These are phyloP conservation scores for Condylura cristata DNA, from an alignment of 2,113 vertebrate species.

Conservation along the genomic window DNA sequence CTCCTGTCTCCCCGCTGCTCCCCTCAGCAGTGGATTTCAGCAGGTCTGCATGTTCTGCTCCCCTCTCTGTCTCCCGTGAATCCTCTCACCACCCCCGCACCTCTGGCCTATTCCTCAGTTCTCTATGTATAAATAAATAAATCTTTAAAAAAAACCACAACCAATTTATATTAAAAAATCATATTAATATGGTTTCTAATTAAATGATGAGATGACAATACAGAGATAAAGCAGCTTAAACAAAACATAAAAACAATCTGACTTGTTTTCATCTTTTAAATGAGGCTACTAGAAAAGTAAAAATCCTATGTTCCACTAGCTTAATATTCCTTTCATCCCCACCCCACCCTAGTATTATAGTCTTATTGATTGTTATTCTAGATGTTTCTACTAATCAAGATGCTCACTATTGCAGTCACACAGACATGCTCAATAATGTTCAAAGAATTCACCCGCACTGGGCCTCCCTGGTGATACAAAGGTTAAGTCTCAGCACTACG, in stretches of 20 bases:
- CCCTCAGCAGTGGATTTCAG: too few relatives aligned
- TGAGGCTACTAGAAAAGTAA: neutral
- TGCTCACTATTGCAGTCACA: neutral
- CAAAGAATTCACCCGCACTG: neutral
- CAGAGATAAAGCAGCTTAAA: neutral
- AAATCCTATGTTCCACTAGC: neutral
- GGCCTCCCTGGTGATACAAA: too few relatives aligned
- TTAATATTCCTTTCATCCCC: too few relatives aligned
- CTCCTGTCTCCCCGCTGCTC: too few relatives aligned
- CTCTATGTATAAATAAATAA: too few relatives aligned
- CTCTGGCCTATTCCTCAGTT: too few relatives aligned
- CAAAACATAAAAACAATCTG: neutral
- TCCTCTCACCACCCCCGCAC: too few relatives aligned
- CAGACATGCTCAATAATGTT: neutral
- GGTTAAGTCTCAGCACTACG: too few relatives aligned
- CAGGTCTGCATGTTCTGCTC: too few relatives aligned
- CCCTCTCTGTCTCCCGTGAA: too few relatives aligned
- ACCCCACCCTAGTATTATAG: too few relatives aligned
- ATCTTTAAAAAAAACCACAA: too few relatives aligned
- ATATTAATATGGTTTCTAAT: neutral
- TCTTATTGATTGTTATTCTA: neutral
- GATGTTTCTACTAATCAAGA: neutral
- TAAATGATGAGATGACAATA: neutral
- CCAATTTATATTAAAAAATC: neutral
- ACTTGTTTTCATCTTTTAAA: neutral